phyloP scores from a whole-genome alignment of 1,140 invertebrate species.

The Berghia stephanieae region DNA sequence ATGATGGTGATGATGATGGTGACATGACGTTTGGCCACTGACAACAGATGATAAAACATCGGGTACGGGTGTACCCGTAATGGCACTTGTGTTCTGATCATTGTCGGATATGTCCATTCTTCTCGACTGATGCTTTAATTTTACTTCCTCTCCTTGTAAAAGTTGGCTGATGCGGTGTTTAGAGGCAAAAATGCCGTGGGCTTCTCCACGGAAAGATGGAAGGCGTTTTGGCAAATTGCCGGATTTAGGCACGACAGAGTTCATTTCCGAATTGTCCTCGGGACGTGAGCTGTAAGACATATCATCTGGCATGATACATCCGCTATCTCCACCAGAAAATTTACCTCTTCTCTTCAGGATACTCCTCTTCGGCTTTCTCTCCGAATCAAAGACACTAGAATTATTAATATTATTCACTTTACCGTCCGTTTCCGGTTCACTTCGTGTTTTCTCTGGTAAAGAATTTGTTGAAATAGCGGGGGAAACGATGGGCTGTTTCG shows the following conservation, averaged over 20 bases:
- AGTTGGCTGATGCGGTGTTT: slow-evolving; percentile 20
- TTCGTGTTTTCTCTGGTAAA: neutral
- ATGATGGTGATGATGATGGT: too few species aligned
- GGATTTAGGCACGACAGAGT: slow-evolving; percentile 21
- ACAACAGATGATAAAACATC: too few species aligned
- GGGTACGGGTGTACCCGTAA: too few species aligned
- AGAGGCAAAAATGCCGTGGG: slow-evolving; percentile 28
- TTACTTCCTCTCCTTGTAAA: neutral
- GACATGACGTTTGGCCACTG: too few species aligned
- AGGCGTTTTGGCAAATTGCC: slow-evolving; percentile 25
- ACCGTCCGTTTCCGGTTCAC: neutral
- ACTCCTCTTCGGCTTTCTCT: slow-evolving; percentile 52
- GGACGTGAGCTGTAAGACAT: neutral
- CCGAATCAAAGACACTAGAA: slow-evolving; percentile 49
- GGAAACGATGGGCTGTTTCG: neutral
- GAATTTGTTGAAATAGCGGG: neutral
- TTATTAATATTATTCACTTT: neutral
- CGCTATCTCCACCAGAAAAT: slow-evolving; percentile 58
- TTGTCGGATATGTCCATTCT: neutral
- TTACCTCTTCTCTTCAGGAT: slow-evolving; percentile 61
- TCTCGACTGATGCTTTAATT: neutral
- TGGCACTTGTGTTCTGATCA: too few species aligned
- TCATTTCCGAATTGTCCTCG: neutral
- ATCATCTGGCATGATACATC: slow-evolving; percentile 49
- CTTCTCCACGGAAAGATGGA: slow-evolving; percentile 27